Base-by-base conservation (phyloP, 2,113 vertebrate genomes). In the Dipodomys spectabilis region DNA sequence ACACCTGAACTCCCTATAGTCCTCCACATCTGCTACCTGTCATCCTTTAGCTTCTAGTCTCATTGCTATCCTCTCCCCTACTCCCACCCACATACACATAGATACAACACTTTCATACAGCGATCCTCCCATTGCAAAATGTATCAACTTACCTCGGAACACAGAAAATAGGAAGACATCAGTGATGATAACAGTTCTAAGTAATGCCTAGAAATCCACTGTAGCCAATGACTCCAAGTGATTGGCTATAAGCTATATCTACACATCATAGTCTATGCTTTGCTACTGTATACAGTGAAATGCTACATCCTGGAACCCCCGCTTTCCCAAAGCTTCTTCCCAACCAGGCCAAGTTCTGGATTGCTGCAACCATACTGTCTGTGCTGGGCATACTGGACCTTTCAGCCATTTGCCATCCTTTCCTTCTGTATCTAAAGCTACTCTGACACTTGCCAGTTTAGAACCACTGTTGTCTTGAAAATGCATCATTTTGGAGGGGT, bases 31-130 rank as follows among this genome's bases (percentile, higher is more conserved):
- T 62, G 28, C 25, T 86, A 44, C 20, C 10, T 30, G 39, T 53
- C 39, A 25, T 8, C 30, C 65, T 28, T 25, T 30, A 12, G 19
- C 30, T 57, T 28, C 28, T 30, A 12, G 19, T 4, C n/a, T 72
- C 32, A 10, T 1, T 25, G 0, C 35, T 15, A 35, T 64, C n/a
- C 11, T 64, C 64, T 57, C 20, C 49, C 20, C 80, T 6, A 3
- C 25, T 11, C 0, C 3, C 57, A 11, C 7, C 4, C 28, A 23
- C 2, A 9, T 0, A 4, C 49, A 30, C 16, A 6, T 35, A 28
- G 5, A 23, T 16, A 8, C 28, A 25, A 7, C 8, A 27, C 9
- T 44, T 67, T 27, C 22, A n/a, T 20, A 20, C 27, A 90, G 27
- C 30, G 25, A 2, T 78, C 62, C 20, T 72, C 64, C n/a, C 23